Percentiles rank a stretch among this genome's conserved stretches.
Evolutionary conservation across 23 tunicate species (phyloP).

Genomic region (Oikopleura albicans): DNA sequence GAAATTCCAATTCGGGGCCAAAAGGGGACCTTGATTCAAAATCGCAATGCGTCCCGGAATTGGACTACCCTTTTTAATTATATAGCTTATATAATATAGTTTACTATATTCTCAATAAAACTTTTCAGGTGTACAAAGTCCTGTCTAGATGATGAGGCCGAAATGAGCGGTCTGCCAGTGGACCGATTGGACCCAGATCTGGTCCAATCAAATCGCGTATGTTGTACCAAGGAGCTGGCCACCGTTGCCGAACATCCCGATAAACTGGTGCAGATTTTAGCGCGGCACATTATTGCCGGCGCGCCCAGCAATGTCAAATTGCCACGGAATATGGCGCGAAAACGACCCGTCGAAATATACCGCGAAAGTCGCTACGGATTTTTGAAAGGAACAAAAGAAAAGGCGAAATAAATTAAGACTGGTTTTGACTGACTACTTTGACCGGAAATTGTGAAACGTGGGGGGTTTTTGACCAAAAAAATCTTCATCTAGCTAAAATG

Average conservation of each 20-base stretch:
- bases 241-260: not conserved
- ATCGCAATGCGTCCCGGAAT: too few species aligned
- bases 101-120: not conserved
- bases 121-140: not conserved
- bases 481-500: too few species aligned
- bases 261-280: not conserved
- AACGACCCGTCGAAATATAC: not conserved
- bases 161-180: not conserved
- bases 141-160: constrained; percentile 4
- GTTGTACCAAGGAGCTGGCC: not conserved
- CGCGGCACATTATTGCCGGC: not conserved
- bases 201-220: not conserved
- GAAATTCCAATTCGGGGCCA: too few species aligned
- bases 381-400: not conserved
- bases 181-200: constrained; percentile 8
- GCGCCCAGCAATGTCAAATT: not conserved
- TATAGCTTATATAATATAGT: too few species aligned
- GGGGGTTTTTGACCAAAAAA: too few species aligned
- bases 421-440: too few species aligned
- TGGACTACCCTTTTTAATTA: too few species aligned
- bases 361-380: not conserved
- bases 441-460: too few species aligned
- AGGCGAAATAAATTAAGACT: too few species aligned
- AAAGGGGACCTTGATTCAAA: too few species aligned
- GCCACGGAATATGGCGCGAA: not conserved